Evolutionary conservation across 2,888 invertebrate genomes (phyloP).

Genomic region (Candidula unifasciata): DNA sequence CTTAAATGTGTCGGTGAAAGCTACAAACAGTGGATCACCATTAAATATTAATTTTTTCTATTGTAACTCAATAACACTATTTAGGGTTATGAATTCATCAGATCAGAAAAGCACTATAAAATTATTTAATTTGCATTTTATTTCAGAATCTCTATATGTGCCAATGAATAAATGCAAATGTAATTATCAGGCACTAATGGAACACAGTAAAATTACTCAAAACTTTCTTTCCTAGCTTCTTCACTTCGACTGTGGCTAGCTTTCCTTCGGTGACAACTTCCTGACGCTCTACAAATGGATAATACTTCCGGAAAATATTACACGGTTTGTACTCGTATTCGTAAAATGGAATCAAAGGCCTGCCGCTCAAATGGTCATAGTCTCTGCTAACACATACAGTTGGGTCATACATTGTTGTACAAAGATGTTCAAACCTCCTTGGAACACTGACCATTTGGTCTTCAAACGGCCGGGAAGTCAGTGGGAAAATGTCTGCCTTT

Average conservation of each 20-base stretch:
- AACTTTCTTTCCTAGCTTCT: slow-evolving; percentile 30
- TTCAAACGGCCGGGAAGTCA: slow-evolving; percentile 35
- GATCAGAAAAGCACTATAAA: no score
- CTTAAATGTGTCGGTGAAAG: no score
- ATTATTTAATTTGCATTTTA: no score
- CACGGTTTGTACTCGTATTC: slow-evolving; percentile 38
- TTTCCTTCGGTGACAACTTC: not conserved
- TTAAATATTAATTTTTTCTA: no score
- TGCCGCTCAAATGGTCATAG: slow-evolving; percentile 39
- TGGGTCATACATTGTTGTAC: slow-evolving; percentile 34
- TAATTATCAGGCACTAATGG: no score
- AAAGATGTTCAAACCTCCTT: slow-evolving; percentile 25
- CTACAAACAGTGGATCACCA: no score
- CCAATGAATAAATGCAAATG: no score
- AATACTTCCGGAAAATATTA: slow-evolving; percentile 24
- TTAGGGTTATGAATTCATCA: no score
- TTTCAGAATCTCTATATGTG: no score
- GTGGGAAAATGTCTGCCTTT: slow-evolving; percentile 35
- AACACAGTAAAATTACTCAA: slow-evolving; percentile 38
- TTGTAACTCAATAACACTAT: no score
- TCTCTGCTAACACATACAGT: slow-evolving; percentile 34
- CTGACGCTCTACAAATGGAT: slow-evolving; percentile 37
- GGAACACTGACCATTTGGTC: slow-evolving; percentile 36
- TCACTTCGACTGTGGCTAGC: slow-evolving; percentile 20
- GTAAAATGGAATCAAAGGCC: slow-evolving; percentile 44